phyloP scores from a whole-genome alignment of 2,113 vertebrate species.

The Ondatra zibethicus region DNA sequence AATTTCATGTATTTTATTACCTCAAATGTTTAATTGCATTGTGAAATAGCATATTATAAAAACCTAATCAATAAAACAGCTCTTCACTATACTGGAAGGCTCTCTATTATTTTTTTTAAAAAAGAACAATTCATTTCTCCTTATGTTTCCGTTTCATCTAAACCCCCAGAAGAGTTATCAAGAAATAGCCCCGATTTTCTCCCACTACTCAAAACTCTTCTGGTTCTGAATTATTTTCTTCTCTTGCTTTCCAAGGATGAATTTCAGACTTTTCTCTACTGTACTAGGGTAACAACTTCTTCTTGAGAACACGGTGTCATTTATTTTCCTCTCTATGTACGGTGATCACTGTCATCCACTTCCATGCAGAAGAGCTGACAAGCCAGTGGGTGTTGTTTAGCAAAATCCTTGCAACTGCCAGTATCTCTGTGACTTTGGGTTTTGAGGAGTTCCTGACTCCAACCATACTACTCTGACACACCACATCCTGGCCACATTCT shows the following conservation, averaged over 20 bases:
- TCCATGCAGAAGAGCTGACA: not conserved
- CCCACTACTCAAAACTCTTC: not conserved
- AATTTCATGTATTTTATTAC: slow-evolving; percentile 20
- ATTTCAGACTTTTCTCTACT: not conserved
- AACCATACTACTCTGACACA: not conserved
- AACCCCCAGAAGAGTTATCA: not conserved
- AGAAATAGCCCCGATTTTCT: not conserved
- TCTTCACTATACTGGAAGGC: not conserved
- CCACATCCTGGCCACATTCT: not conserved
- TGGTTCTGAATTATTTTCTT: not conserved
- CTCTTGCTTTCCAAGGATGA: not conserved
- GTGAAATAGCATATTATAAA: not conserved
- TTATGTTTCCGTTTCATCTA: slow-evolving; percentile 4
- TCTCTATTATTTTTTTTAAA: not conserved
- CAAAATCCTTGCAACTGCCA: not conserved
- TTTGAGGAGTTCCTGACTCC: not conserved
- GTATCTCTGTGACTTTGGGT: not conserved
- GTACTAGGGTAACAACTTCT: not conserved
- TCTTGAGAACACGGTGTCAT: not conserved
- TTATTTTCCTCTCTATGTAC: not conserved
- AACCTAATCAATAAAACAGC: not conserved
- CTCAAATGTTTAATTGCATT: slow-evolving; percentile 26
- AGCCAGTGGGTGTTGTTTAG: not conserved
- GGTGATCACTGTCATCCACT: not conserved
- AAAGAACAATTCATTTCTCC: not conserved